Evolutionary conservation across 1,140 invertebrate genomes (phyloP).

Genomic region (Ruditapes philippinarum): DNA sequence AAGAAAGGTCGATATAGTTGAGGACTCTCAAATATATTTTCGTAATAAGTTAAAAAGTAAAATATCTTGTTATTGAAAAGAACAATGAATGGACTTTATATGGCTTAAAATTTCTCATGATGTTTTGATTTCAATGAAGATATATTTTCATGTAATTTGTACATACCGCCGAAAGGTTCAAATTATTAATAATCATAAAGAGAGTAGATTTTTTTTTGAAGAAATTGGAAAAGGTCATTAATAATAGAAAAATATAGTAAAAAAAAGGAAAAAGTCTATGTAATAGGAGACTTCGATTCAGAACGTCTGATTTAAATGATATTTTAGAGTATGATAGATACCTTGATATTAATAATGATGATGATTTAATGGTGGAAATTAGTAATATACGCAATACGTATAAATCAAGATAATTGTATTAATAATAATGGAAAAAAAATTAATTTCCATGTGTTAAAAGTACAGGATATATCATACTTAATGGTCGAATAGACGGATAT

Average conservation of each 20-base stretch:
- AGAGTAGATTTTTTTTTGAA: background rate
- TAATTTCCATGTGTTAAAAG: too few relatives aligned
- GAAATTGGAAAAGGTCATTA: background rate
- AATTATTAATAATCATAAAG: background rate
- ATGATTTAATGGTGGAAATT: background rate
- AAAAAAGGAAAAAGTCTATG: background rate
- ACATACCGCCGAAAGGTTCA: background rate
- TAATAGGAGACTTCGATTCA: background rate
- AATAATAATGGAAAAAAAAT: conserved; percentile 10
- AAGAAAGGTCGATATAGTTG: conserved; percentile 5
- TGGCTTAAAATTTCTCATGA: background rate
- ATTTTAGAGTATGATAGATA: background rate
- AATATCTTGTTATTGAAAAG: background rate
- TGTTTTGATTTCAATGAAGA: conserved; percentile 32
- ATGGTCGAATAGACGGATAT: too few relatives aligned
- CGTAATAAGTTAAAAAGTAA: background rate
- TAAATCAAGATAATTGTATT: background rate
- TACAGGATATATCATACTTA: too few relatives aligned
- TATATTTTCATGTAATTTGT: background rate
- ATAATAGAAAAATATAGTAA: conserved; percentile 20
- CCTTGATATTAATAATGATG: background rate
- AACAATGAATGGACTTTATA: background rate
- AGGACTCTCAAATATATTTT: conserved; percentile 34
- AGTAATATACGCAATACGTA: background rate
- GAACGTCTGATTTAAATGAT: background rate